phyloP scores from a whole-genome alignment of 2,113 vertebrate species.

The Pteronura brasiliensis region DNA sequence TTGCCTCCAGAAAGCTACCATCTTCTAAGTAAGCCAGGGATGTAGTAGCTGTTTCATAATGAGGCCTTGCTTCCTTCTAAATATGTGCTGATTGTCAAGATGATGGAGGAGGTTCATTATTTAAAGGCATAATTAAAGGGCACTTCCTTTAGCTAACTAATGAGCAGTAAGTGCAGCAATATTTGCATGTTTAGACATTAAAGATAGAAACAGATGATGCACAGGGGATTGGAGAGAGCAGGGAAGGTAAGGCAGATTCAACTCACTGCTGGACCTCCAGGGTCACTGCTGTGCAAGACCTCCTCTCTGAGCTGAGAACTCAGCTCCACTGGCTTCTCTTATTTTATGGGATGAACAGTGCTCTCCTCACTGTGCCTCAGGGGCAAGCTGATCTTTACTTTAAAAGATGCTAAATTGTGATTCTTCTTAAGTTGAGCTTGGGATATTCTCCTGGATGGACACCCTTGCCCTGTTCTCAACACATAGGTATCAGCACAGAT shows the following conservation, averaged over 20 bases:
- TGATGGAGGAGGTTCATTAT: constrained; percentile 76
- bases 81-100: constrained; percentile 71
- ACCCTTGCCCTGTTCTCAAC: neutral
- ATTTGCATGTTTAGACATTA: constrained; percentile 74
- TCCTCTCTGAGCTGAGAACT: neutral
- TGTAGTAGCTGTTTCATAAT: constrained; percentile 46
- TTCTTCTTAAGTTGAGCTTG: neutral
- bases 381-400: neutral
- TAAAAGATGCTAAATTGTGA: neutral
- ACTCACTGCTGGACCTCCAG: constrained; percentile 18
- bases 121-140: constrained; percentile 76
- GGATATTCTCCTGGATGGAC: neutral
- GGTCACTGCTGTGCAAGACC: constrained; percentile 10
- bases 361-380: neutral
- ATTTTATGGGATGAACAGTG: neutral
- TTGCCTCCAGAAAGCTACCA: constrained; percentile 17
- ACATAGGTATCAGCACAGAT: neutral
- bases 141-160: constrained; percentile 76
- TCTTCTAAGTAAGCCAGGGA: constrained; percentile 41
- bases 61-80: constrained; percentile 60
- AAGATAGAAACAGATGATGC: constrained; percentile 66
- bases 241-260: constrained; percentile 40
- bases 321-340: neutral
- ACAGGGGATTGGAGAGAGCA: constrained; percentile 23
- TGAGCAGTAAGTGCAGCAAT: constrained; percentile 72